Conservation (phyloP, 2,113 vertebrate genomes). For the Gopherus flavomarginatus region DNA sequence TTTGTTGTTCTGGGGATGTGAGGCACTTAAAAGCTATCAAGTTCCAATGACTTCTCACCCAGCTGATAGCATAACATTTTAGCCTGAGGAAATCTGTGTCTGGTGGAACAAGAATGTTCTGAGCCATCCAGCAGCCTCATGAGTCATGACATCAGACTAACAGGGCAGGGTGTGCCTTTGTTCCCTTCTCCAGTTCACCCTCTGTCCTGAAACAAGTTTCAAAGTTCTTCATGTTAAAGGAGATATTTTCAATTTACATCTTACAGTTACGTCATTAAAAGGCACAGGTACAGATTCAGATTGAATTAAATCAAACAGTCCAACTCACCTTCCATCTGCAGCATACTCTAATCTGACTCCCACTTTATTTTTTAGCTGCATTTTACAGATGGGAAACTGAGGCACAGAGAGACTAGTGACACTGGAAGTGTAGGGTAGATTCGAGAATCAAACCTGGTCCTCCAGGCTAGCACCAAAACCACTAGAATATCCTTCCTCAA, state of each 20-base stretch:
- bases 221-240: neutral
- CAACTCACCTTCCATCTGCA: neutral
- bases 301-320: neutral
- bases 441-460: no score
- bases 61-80: neutral
- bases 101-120: neutral
- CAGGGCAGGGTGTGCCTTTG: neutral
- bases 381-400: no score
- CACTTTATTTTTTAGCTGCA: neutral
- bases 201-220: neutral
- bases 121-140: neutral
- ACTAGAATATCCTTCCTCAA: neutral
- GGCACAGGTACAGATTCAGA: neutral
- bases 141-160: neutral
- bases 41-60: neutral
- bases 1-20: neutral
- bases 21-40: neutral
- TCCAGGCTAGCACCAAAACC: neutral
- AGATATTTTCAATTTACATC: neutral
- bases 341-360: neutral
- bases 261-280: neutral
- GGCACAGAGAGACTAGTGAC: neutral
- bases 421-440: neutral
- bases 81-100: fast-evolving
- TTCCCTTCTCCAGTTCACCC: neutral